Base-by-base conservation (phyloP, 2,113 vertebrate species). In the Romanogobio albipinnatus region DNA sequence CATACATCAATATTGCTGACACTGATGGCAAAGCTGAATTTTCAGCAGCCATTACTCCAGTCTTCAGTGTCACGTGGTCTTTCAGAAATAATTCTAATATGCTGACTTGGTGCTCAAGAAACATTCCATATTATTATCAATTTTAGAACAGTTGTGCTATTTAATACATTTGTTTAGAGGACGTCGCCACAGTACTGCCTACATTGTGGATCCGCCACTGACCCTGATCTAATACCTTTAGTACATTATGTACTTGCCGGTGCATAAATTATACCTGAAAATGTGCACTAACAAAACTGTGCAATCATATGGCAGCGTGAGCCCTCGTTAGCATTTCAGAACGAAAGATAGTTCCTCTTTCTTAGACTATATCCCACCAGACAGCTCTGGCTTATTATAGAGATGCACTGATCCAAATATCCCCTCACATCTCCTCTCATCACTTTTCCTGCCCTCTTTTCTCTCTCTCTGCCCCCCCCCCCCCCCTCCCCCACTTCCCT, bases 351-450 rank as follows among this genome's bases (percentile, higher is more conserved):
- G 56, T 80, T 85, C 87, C 82, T 81, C 86, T 87, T 87, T 80
- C 84, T 85, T 85, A 87, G 83, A 80, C 83, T 51, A 49, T 85
- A 87, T 87, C 85, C 84, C 84, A 85, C 80, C 82, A 84, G 64
- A 64, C 64, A 29, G 58, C 87, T 17, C 80, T 29, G n/a, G 87
- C 84, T 85, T 88, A 85, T 87, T 87, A 88, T 83, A 74, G 79
- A 86, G 78, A 85, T 85, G 84, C 79, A 85, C 66, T 81, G 84
- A 88, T 85, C 84, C 81, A 85, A 73, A 76, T 76, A 84, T 88
- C 76, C 70, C 59, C 81, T 83, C 84, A 82, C 84, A 78, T 85
- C 87, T 68, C 84, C 36, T 73, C 53, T 62, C 80, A 81, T 82
- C 77, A 76, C 78, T 82, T 70, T 82, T 76, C 83, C 77, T 59